Evolutionary conservation across 2,888 invertebrate species (phyloP).

Genomic region (Aleiodes alternator): DNA sequence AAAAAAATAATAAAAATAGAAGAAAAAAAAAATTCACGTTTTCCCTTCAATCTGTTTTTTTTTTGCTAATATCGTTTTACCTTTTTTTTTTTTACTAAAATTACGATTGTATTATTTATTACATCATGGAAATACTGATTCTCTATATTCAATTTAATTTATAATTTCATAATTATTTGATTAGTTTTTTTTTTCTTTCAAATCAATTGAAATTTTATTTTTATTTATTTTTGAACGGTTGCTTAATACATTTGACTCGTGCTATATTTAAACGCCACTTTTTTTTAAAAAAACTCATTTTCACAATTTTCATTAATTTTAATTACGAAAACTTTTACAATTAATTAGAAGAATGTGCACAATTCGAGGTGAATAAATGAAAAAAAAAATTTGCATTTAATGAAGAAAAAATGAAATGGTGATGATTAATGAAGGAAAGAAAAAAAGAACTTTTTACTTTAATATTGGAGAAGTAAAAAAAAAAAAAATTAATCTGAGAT

Average conservation of each 20-base stretch:
- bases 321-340: background rate
- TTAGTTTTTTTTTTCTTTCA: conserved; percentile 37
- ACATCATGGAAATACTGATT: conserved; percentile 67
- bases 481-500: conserved; percentile 63
- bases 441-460: background rate
- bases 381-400: background rate
- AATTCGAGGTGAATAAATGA: background rate
- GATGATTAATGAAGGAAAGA: background rate
- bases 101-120: conserved; percentile 59
- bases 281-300: background rate
- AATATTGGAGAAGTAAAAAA: conserved; percentile 16
- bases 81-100: background rate
- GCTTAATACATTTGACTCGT: conserved; percentile 50
- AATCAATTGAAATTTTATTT: conserved; percentile 20
- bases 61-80: conserved; percentile 1
- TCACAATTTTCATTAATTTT: background rate
- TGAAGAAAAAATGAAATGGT: background rate
- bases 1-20: too few species aligned
- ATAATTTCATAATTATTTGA: conserved; percentile 19
- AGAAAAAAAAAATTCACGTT: conserved; percentile 16
- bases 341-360: background rate
- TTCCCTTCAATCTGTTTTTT: background rate
- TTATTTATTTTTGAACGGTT: conserved; percentile 59
- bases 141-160: conserved; percentile 47
- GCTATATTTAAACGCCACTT: background rate